These are phyloP conservation scores for Scaptodrosophila lebanonensis DNA, from an alignment of 1,140 invertebrate species.

Conservation along the genomic window DNA sequence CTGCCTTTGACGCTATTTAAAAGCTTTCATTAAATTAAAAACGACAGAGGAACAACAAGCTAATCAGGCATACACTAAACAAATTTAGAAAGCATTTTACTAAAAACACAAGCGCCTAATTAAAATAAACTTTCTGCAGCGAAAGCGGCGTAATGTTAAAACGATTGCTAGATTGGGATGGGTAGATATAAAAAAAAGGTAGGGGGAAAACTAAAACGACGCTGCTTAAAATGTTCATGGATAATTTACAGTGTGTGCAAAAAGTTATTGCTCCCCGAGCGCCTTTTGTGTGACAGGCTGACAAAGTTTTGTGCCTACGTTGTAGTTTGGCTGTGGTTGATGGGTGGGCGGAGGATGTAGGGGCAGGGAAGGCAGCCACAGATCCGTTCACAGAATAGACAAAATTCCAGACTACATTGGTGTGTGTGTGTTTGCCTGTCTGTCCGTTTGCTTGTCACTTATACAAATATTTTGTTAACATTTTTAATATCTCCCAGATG, in stretches of 20 bases:
- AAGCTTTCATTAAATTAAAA: too few relatives aligned
- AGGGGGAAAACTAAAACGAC: neutral
- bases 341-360: too few relatives aligned
- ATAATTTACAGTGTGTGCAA: conserved; percentile 18
- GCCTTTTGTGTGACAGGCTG: neutral
- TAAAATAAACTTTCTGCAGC: conserved; percentile 55
- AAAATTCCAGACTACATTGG: too few relatives aligned
- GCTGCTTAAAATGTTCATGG: too few relatives aligned
- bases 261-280: conserved; percentile 39
- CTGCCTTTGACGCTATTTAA: too few relatives aligned
- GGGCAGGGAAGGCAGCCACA: too few relatives aligned
- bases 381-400: too few relatives aligned
- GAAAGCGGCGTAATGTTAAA: conserved; percentile 45
- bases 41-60: too few relatives aligned
- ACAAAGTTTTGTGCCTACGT: conserved; percentile 26
- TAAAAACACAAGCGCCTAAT: too few relatives aligned
- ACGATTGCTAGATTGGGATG: conserved; percentile 18
- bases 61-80: too few relatives aligned
- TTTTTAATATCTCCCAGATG: conserved; percentile 31
- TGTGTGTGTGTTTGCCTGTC: neutral
- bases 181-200: conserved; percentile 19
- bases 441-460: neutral
- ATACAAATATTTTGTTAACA: conserved; percentile 35
- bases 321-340: conserved; percentile 3
- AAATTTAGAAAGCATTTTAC: too few relatives aligned